Evolutionary conservation across 2,797 vertebrate species (phyloP).

Genomic region (Oreonectes daqikongensis): DNA sequence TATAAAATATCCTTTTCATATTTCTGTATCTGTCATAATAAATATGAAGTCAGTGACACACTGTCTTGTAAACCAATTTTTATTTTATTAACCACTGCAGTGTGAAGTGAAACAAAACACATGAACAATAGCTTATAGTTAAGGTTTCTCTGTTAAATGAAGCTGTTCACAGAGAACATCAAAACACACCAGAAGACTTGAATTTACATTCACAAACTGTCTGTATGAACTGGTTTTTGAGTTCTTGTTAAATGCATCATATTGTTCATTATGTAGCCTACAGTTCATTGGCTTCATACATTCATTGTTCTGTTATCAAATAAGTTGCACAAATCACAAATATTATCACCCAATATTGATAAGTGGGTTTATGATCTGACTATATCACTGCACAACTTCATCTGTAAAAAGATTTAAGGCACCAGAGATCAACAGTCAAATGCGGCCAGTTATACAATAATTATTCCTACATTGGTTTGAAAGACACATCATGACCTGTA

Average conservation of each 20-base stretch:
- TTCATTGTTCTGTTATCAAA: slow-evolving; percentile 49
- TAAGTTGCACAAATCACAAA: slow-evolving; percentile 30
- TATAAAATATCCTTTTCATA: too few species aligned
- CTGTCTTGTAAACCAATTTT: neutral
- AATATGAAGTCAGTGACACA: neutral
- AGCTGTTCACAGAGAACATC: neutral
- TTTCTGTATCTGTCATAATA: too few species aligned
- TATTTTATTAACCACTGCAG: slow-evolving; percentile 19
- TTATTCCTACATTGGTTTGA: slow-evolving; percentile 19
- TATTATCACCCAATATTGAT: neutral
- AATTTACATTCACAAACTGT: slow-evolving; percentile 25
- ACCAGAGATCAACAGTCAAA: slow-evolving; percentile 53
- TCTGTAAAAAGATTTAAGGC: slow-evolving; percentile 48
- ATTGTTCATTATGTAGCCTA: neutral
- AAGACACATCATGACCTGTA: neutral
- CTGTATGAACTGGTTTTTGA: neutral
- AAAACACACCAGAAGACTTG: neutral
- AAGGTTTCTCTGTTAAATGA: neutral
- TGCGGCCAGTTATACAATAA: slow-evolving; percentile 16
- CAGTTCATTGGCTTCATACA: slow-evolving; percentile 39
- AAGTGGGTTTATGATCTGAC: neutral
- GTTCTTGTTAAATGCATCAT: slow-evolving; percentile 4
- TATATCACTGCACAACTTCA: neutral
- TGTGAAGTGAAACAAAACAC: neutral
- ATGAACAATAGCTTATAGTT: slow-evolving; percentile 11